These are phyloP conservation scores for Apocheima hispidaria DNA, from an alignment of 2,888 invertebrate species.

Conservation along the genomic window DNA sequence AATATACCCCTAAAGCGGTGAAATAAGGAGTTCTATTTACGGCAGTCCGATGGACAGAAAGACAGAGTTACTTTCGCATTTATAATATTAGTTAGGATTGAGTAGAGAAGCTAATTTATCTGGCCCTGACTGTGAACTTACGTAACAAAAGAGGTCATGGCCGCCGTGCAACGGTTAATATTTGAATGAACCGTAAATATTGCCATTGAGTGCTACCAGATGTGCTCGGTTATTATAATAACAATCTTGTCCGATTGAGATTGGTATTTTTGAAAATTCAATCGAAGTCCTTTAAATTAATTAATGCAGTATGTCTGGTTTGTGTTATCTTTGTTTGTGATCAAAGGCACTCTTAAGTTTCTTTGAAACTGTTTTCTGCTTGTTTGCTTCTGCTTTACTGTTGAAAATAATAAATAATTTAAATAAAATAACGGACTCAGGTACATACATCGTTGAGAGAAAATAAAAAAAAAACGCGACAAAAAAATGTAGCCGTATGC, in stretches of 20 bases:
- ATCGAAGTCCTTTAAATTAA: not conserved
- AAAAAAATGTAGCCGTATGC: too few species aligned
- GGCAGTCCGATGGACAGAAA: too few species aligned
- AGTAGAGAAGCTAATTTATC: conserved; percentile 9
- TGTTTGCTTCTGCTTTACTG: not conserved
- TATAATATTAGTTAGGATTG: too few species aligned
- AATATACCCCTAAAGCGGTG: too few species aligned
- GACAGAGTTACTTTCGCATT: too few species aligned
- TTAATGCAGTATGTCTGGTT: not conserved
- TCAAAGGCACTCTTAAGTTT: not conserved
- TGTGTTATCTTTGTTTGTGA: not conserved
- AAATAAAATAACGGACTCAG: too few species aligned
- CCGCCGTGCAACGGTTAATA: conserved; percentile 33
- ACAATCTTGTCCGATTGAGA: conserved; percentile 6
- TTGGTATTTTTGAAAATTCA: conserved; percentile 12
- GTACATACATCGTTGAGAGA: too few species aligned
- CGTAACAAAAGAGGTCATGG: conserved; percentile 48
- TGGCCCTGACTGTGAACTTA: conserved; percentile 56
- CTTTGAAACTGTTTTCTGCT: not conserved
- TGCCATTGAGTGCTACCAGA: conserved; percentile 15
- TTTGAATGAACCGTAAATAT: conserved; percentile 25
- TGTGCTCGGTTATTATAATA: conserved; percentile 9
- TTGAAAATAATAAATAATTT: not conserved
- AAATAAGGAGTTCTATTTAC: too few species aligned
- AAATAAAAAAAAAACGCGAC: too few species aligned